Evolutionary conservation across 2,797 vertebrate species (phyloP).

Genomic region (Dicrostonyx torquatus): DNA sequence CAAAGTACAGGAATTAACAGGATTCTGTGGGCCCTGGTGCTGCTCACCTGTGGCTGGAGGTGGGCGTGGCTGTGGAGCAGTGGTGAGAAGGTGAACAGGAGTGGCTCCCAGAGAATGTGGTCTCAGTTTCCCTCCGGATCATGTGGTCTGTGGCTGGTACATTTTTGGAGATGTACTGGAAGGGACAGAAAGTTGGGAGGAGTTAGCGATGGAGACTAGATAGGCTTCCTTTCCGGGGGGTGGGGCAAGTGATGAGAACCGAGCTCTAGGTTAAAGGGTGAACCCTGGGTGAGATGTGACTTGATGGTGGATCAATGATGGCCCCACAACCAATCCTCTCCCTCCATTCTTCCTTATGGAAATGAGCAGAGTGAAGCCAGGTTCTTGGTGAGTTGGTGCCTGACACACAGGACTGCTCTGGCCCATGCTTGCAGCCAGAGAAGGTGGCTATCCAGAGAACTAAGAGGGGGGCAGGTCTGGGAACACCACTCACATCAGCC

Average conservation of each 20-base stretch:
- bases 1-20: background rate
- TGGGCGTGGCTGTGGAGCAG: slow-evolving; percentile 96
- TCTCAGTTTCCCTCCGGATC: slow-evolving; percentile 94
- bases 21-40: background rate
- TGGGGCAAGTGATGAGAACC: background rate
- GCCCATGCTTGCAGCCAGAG: background rate
- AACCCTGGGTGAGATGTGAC: background rate
- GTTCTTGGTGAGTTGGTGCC: background rate
- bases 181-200: slow-evolving; percentile 61
- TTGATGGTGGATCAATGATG: background rate
- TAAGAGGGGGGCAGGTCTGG: background rate
- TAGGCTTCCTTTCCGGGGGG: background rate
- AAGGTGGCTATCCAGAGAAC: background rate
- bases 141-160: slow-evolving; percentile 94
- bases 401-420: background rate
- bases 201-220: slow-evolving; percentile 2
- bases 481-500: slow-evolving; percentile 92
- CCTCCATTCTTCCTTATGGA: background rate
- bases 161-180: slow-evolving; percentile 97
- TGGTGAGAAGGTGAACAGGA: slow-evolving; percentile 97
- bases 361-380: background rate
- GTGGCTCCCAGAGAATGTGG: slow-evolving; percentile 95
- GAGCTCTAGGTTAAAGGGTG: background rate
- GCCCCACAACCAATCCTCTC: background rate
- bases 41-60: slow-evolving; percentile 94